Evolutionary conservation across 2,888 invertebrate species (phyloP), one percentile per base, ranked within the genome.

Genomic region (Carpatolechia fugitivella): DNA sequence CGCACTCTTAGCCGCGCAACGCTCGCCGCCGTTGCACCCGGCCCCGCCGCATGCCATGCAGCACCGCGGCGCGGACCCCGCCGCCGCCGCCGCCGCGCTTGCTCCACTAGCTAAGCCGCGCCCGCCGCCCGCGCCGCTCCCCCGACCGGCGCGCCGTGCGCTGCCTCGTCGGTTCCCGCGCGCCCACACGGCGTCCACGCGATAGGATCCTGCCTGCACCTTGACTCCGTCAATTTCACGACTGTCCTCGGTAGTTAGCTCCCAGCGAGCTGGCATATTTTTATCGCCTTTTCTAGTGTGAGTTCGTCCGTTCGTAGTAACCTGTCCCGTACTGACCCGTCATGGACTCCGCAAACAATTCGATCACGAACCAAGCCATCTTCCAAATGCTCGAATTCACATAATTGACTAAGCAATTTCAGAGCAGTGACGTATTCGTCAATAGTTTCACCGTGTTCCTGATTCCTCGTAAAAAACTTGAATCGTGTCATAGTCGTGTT

Each of bases 301-400:
- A 55, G 11, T 14, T 50, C 49, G 11, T 55, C 50, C 3, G 40
- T 29, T 13, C 52, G 14, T 2, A 56, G 40, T n/a, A 52, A 52
- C 11, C 52, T 24, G 14, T 56, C 56, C 10, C 52, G 14, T 10
- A 48, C 52, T 3, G 35, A 11, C 1, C 31, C 30, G 30, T 14
- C 52, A 3, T 20, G 29, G 31, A 58, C 49, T 5, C 58, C 58
- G 33, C 58, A 55, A 14, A 58, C 56, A n/a, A 57, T 57, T 14
- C 55, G 55, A 24, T 57, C 57, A 8, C 57, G 52, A 20, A 55
- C 53, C 4, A 58, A 40, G 11, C 46, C 52, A 1, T 58, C 40
- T 24, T 55, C 47, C 24, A 55, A 35, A 5, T 8, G 0, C 10
- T 14, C 5, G 13, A 56, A 56, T 3, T 14, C 40, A 38, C 56